Conservation (phyloP, 2,797 vertebrate species). For the Phrynocephalus guinanensis region DNA sequence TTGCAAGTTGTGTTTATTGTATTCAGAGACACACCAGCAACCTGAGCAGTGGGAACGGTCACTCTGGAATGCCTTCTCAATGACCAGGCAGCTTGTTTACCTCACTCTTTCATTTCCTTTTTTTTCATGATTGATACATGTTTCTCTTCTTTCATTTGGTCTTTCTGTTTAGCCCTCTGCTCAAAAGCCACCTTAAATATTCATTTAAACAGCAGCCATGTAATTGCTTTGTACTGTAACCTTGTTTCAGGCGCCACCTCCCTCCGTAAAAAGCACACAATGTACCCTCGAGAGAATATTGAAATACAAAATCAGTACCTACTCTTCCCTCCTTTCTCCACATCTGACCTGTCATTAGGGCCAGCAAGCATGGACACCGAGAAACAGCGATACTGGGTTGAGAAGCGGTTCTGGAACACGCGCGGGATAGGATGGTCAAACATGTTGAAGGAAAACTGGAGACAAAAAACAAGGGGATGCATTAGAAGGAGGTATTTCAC, state of each 20-base stretch:
- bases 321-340: slow-evolving; percentile 99
- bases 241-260: rapidly evolving
- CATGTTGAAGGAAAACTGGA: slow-evolving; percentile 85
- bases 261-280: background rate
- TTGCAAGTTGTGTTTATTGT: background rate
- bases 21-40: background rate
- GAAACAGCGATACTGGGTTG: slow-evolving; percentile 98
- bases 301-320: slow-evolving; percentile 76
- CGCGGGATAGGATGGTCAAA: slow-evolving; percentile 92
- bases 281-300: slow-evolving; percentile 45
- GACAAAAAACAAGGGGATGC: background rate
- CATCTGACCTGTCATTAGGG: slow-evolving; percentile 97
- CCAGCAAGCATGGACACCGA: slow-evolving; percentile 98
- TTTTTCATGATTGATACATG: too few species aligned
- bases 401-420: slow-evolving; percentile 97
- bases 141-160: background rate
- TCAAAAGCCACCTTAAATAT: background rate
- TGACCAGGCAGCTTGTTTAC: too few species aligned
- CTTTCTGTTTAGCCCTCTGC: too few species aligned
- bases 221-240: background rate
- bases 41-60: background rate
- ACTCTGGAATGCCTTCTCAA: too few species aligned
- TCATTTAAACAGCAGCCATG: background rate
- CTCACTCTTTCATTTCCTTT: too few species aligned
- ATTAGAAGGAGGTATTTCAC: background rate